phyloP scores from a whole-genome alignment of 2,888 invertebrate genomes.

The Scelioninae gen. 2 region DNA sequence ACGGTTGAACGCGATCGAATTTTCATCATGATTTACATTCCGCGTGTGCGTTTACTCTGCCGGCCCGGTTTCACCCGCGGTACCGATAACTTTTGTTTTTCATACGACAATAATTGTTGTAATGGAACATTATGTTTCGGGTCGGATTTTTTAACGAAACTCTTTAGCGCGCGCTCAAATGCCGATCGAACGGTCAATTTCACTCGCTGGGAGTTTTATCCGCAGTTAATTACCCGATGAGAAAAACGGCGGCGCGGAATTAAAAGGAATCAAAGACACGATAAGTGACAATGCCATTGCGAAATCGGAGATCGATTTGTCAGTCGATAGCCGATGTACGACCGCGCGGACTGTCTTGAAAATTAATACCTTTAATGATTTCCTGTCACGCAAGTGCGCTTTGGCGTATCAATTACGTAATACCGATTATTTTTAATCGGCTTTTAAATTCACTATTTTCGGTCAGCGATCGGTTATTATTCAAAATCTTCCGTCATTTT shows the following conservation, averaged over 20 bases:
- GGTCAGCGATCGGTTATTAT: too few species aligned
- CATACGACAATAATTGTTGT: constrained; percentile 76
- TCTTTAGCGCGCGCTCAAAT: constrained; percentile 23
- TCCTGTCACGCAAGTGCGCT: too few species aligned
- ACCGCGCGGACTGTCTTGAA: neutral
- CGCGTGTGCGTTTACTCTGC: constrained; percentile 12
- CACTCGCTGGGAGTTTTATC: neutral
- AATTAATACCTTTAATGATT: constrained; percentile 6
- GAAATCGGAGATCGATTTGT: constrained; percentile 18
- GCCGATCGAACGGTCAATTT: constrained; percentile 27
- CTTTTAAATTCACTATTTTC: too few species aligned
- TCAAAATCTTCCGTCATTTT: too few species aligned
- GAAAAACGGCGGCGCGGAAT: constrained; percentile 4
- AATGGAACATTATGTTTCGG: constrained; percentile 32
- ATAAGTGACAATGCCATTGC: constrained; percentile 26
- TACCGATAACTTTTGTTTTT: constrained; percentile 46
- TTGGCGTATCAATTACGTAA: too few species aligned
- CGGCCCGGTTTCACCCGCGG: neutral
- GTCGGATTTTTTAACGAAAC: constrained; percentile 23
- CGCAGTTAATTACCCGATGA: constrained; percentile 9
- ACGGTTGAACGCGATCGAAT: constrained; percentile 39
- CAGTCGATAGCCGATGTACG: too few species aligned
- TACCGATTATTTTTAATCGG: too few species aligned
- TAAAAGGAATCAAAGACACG: constrained; percentile 15
- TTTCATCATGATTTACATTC: constrained; percentile 48